These are phyloP conservation scores for Lycopodina hypogea DNA, from an alignment of 37 sponge, comb jelly and placozoan species.

Conservation along the genomic window DNA sequence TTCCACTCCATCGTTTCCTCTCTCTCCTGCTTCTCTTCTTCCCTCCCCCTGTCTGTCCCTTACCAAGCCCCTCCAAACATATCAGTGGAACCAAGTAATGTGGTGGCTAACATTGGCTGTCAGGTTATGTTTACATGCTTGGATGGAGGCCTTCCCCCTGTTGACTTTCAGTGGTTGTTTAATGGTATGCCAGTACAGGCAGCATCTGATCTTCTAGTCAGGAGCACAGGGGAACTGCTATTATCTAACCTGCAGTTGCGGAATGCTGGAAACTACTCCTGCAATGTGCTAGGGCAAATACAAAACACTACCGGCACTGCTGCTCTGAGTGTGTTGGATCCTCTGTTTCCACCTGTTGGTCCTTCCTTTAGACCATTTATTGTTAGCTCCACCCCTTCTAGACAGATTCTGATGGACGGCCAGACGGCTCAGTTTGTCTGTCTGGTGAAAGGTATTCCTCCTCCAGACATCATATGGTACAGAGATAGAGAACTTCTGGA, in stretches of 20 bases:
- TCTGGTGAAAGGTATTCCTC: conserved; percentile 9
- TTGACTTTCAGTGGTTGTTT: conserved; percentile 7
- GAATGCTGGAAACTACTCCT: conserved; percentile 47
- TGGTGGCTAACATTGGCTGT: conserved; percentile 9
- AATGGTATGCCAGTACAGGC: conserved; percentile 2
- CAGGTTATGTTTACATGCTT: conserved; percentile 22
- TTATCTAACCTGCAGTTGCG: conserved; percentile 13
- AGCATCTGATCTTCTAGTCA: neutral
- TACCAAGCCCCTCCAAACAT: conserved; percentile 7
- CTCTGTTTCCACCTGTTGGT: neutral
- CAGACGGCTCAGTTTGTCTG: conserved; percentile 48
- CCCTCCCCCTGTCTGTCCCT: neutral
- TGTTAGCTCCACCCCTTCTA: conserved; percentile 25
- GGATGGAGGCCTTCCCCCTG: conserved; percentile 13
- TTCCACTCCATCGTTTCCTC: neutral
- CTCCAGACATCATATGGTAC: conserved; percentile 18
- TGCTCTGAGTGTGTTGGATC: conserved; percentile 1
- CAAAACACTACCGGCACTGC: neutral
- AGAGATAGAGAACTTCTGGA: conserved; percentile 4
- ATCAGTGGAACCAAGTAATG: conserved; percentile 1
- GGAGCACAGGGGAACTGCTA: conserved; percentile 22
- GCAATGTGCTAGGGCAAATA: neutral
- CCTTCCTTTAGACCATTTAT: neutral
- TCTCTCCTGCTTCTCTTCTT: neutral
- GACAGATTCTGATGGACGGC: conserved; percentile 12